Conservation (phyloP, 2,797 vertebrate genomes). For the Takifugu rubripes region DNA sequence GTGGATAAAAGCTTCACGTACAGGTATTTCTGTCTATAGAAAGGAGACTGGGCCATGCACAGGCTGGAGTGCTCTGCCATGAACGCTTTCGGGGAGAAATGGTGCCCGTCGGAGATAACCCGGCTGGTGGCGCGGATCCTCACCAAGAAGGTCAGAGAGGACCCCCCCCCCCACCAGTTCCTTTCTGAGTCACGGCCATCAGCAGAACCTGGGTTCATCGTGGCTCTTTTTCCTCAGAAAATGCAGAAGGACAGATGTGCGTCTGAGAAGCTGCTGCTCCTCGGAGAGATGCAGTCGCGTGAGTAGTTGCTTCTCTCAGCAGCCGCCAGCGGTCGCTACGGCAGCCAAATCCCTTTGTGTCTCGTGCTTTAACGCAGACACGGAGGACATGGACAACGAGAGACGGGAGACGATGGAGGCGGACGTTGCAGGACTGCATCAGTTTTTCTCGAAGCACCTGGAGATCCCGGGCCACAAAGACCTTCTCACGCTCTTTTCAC, state of each 20-base stretch:
- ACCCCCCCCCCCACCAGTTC: too few relatives aligned
- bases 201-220: neutral
- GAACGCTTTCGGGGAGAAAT: slow-evolving; percentile 85
- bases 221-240: slow-evolving; percentile 57
- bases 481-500: slow-evolving; percentile 86
- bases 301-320: slow-evolving; percentile 35
- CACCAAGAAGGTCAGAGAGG: slow-evolving; percentile 83
- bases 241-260: slow-evolving; percentile 57
- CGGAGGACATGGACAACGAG: slow-evolving; percentile 90
- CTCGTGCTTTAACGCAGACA: slow-evolving; percentile 69
- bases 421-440: slow-evolving; percentile 86
- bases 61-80: slow-evolving; percentile 93
- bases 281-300: slow-evolving; percentile 75
- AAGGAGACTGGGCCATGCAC: slow-evolving; percentile 92
- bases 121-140: slow-evolving; percentile 90
- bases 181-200: too few relatives aligned
- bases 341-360: neutral
- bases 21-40: slow-evolving; percentile 70
- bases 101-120: slow-evolving; percentile 89
- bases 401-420: slow-evolving; percentile 83
- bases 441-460: slow-evolving; percentile 92
- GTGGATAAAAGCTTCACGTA: neutral
- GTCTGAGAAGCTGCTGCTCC: slow-evolving; percentile 70
- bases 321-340: too few relatives aligned
- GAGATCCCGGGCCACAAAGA: slow-evolving; percentile 81